Percentiles rank a stretch among this genome's conserved stretches.
These are phyloP conservation scores for Pseudomyrmex flavicornis DNA, from an alignment of 1,140 invertebrate genomes.

Conservation along the genomic window DNA sequence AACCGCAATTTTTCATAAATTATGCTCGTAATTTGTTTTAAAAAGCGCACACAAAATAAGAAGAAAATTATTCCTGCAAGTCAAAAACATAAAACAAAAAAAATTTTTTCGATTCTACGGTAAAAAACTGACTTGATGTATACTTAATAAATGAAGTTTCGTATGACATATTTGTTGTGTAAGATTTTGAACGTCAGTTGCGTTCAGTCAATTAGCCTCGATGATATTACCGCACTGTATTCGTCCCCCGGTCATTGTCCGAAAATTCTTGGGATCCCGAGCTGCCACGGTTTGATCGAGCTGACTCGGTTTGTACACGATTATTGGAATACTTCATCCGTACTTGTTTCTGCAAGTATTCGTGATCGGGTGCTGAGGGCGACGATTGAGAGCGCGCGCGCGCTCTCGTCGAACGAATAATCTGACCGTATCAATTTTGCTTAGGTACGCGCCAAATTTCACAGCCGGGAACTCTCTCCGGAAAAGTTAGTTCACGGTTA, in stretches of 20 bases:
- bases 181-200: neutral
- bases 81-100: neutral
- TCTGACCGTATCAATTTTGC: slow-evolving; percentile 38
- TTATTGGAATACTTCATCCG: slow-evolving; percentile 75
- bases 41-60: neutral
- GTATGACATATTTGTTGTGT: neutral
- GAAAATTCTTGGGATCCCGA: slow-evolving; percentile 39
- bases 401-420: slow-evolving; percentile 34
- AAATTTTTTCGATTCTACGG: no score
- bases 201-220: neutral
- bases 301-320: slow-evolving; percentile 32
- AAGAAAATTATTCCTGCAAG: neutral
- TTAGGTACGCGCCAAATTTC: slow-evolving; percentile 32
- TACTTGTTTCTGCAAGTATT: slow-evolving; percentile 72
- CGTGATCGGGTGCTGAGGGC: slow-evolving; percentile 25
- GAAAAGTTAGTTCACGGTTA: neutral
- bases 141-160: neutral
- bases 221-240: neutral
- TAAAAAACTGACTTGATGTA: neutral
- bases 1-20: slow-evolving; percentile 32
- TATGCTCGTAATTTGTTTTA: neutral
- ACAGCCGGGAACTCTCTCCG: neutral
- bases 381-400: slow-evolving; percentile 1
- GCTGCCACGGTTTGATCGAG: slow-evolving; percentile 30
- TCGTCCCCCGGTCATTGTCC: slow-evolving; percentile 15